phyloP scores from a whole-genome alignment of 1,140 invertebrate genomes.

The Cherax destructor region DNA sequence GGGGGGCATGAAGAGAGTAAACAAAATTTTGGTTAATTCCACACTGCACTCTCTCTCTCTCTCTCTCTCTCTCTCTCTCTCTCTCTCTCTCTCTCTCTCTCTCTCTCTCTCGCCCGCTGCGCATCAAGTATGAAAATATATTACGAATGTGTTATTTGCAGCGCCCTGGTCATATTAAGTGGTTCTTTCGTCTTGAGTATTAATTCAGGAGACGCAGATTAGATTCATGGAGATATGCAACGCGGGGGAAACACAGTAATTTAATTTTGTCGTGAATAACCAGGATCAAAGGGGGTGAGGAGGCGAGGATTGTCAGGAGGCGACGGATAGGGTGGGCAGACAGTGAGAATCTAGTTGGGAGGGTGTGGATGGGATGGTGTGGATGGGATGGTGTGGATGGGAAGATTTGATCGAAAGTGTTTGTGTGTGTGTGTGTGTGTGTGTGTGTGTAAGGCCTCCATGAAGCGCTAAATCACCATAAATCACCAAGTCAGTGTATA shows the following conservation, averaged over 20 bases:
- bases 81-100: constrained; percentile 14
- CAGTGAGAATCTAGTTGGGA: background rate
- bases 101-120: background rate
- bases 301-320: background rate
- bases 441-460: too few relatives aligned
- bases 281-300: background rate
- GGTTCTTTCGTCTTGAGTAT: background rate
- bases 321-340: background rate
- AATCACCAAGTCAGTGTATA: too few relatives aligned
- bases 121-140: too few relatives aligned
- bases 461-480: too few relatives aligned
- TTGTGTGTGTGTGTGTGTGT: too few relatives aligned
- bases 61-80: too few relatives aligned
- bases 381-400: background rate
- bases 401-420: too few relatives aligned
- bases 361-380: background rate
- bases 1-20: too few relatives aligned
- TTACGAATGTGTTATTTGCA: too few relatives aligned
- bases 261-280: constrained; percentile 4
- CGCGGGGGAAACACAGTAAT: background rate
- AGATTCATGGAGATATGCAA: background rate
- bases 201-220: background rate
- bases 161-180: background rate
- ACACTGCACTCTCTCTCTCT: background rate
- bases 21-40: too few relatives aligned